phyloP scores from a whole-genome alignment of 2,888 invertebrate genomes.

The Leucozona laternaria region DNA sequence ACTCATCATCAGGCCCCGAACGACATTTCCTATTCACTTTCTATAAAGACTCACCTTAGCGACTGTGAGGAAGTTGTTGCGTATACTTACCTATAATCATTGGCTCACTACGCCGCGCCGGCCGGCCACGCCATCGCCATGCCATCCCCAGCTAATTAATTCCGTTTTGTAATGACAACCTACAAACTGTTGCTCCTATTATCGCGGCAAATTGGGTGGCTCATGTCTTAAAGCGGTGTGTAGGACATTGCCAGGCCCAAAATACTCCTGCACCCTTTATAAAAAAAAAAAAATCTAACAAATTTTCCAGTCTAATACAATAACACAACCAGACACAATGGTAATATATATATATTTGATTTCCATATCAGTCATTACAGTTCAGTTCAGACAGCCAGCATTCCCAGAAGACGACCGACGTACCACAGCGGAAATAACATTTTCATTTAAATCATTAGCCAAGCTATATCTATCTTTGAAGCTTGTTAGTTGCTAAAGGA shows the following conservation, averaged over 20 bases:
- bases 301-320: constrained; percentile 18
- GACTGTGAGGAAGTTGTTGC: background rate
- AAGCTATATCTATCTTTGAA: constrained; percentile 30
- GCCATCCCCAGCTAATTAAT: constrained; percentile 41
- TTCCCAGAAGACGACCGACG: constrained; percentile 1
- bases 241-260: constrained; percentile 45
- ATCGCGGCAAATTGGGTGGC: constrained; percentile 12
- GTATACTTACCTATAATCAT: constrained; percentile 34
- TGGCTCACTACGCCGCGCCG: background rate
- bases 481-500: constrained; percentile 62
- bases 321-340: constrained; percentile 57
- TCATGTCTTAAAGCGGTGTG: constrained; percentile 33
- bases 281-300: background rate
- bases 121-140: too few relatives aligned
- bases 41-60: background rate
- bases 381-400: background rate
- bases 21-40: background rate
- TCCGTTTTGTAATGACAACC: background rate
- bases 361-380: constrained; percentile 52
- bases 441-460: constrained; percentile 64
- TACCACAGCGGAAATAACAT: constrained; percentile 25
- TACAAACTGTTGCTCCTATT: constrained; percentile 21
- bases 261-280: background rate
- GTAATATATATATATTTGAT: constrained; percentile 37
- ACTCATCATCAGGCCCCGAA: background rate